phyloP scores from a whole-genome alignment of 2,888 invertebrate species.

The Raillietiella orientalis region DNA sequence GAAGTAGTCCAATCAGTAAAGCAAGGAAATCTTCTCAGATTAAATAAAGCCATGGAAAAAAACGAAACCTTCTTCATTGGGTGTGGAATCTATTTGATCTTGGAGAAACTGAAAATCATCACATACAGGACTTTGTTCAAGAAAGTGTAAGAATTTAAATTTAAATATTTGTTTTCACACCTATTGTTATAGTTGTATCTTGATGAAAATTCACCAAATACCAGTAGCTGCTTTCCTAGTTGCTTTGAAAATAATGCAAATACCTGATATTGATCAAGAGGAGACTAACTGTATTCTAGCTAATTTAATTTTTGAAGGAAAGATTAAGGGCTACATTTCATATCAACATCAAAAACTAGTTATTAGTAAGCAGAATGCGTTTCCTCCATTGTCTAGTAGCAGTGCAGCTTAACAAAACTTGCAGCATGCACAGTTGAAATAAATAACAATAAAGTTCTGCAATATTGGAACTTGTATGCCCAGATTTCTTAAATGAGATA shows the following conservation, averaged over 20 bases:
- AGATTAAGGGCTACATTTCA: conserved; percentile 93
- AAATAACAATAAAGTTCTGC: too few species aligned
- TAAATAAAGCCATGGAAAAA: conserved; percentile 47
- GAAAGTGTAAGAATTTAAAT: conserved; percentile 27
- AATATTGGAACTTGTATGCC: too few species aligned
- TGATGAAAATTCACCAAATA: conserved; percentile 35
- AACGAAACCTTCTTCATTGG: conserved; percentile 77
- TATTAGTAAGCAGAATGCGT: conserved; percentile 85
- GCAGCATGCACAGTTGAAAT: too few species aligned
- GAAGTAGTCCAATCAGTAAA: conserved; percentile 61
- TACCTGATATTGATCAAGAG: conserved; percentile 52
- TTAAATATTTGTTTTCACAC: conserved; percentile 3
- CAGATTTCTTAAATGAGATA: too few species aligned
- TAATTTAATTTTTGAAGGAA: conserved; percentile 81
- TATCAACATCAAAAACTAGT: conserved; percentile 89
- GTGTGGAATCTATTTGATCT: conserved; percentile 85
- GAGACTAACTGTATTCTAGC: conserved; percentile 89
- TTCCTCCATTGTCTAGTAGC: too few species aligned
- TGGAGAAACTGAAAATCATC: conserved; percentile 79
- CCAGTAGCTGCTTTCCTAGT: conserved; percentile 49
- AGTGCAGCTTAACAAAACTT: too few species aligned
- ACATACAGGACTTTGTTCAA: conserved; percentile 87
- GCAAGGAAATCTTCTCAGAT: conserved; percentile 50
- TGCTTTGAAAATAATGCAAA: conserved; percentile 39
- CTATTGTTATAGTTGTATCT: conserved; percentile 12